Base-by-base conservation (phyloP, 2,888 invertebrate genomes). In the Itoplectis maculator region DNA sequence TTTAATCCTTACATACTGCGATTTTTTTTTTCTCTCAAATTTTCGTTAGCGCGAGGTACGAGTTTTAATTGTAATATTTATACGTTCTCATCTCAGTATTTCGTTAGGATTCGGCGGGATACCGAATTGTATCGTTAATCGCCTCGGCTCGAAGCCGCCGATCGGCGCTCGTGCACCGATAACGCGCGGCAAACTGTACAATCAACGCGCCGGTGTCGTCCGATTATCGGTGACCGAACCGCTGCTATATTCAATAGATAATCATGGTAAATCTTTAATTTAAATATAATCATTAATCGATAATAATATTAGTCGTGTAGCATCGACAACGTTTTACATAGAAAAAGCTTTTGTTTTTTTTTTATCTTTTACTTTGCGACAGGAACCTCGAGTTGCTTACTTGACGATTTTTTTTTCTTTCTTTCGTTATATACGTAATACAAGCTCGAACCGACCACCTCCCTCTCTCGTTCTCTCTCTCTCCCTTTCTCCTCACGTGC, bases 321-420 rank as follows among this genome's bases (percentile, higher is more conserved):
- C 51, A 45, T 87, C 86, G 88, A 89, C 88, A 91, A 91, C 91
- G 88, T 89, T 91, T 72, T 75, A 91, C 86, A 89, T 91, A 91
- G 90, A 89, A 88, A 92, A 91, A 90, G 90, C 89, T 91, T 90
- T 88, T 87, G 51, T 69, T 76, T 40, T 75, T 76, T 81, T 66
- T 59, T 49, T 56, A 35, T 42, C 63, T 9, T 74, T 68, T 68
- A 65, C 65, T 88, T 88, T 88, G 88, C 88, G 91, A 91, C 91
- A 91, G 91, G 91, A 91, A 91, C 91, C 91, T 91, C 91, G 88
- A 90, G 81, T 91, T 91, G 86, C 90, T 90, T 91, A 91, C 89
- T 90, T 89, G 82, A 86, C 87, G 87, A 81, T 84, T 86, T 79
- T 77, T 78, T 82, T 75, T 69, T 72, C 37, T 79, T 77, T 78